phyloP scores from a whole-genome alignment of 2,888 invertebrate genomes.

The Orchestes rusci region DNA sequence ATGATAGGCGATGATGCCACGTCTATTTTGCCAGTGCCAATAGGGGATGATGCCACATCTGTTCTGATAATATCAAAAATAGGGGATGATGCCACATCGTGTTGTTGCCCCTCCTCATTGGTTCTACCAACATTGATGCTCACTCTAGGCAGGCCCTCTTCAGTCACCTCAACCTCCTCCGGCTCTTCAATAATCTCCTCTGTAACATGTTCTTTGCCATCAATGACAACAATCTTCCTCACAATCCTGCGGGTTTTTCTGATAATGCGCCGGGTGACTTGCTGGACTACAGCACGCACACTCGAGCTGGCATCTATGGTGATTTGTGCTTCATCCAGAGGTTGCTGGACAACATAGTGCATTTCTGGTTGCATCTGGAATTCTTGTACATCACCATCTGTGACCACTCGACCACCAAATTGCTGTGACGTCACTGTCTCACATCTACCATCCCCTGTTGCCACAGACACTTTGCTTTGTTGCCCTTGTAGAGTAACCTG shows the following conservation, averaged over 20 bases:
- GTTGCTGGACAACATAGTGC: conserved; percentile 51
- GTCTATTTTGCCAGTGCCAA: too few species aligned
- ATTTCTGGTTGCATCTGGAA: conserved; percentile 57
- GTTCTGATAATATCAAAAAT: too few species aligned
- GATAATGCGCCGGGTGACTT: conserved; percentile 71
- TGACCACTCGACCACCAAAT: conserved; percentile 57
- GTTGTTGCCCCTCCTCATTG: conserved; percentile 46
- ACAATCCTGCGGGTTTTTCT: conserved; percentile 69
- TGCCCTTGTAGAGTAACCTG: conserved; percentile 59
- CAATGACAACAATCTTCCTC: conserved; percentile 66
- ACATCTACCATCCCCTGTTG: conserved; percentile 52
- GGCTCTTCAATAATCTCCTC: conserved; percentile 83
- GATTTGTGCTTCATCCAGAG: conserved; percentile 31
- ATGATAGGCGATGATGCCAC: neutral
- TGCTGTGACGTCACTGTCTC: conserved; percentile 57
- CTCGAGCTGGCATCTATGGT: conserved; percentile 54
- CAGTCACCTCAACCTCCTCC: conserved; percentile 64
- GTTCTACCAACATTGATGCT: conserved; percentile 59
- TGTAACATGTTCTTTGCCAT: conserved; percentile 76
- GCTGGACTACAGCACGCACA: conserved; percentile 73
- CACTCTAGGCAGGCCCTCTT: conserved; percentile 64
- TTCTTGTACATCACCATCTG: conserved; percentile 58
- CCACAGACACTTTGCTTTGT: conserved; percentile 52
- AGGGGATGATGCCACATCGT: neutral
- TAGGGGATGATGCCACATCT: neutral